Base-by-base conservation (phyloP, 1,140 invertebrate genomes). In the Monomorium pharaonis region DNA sequence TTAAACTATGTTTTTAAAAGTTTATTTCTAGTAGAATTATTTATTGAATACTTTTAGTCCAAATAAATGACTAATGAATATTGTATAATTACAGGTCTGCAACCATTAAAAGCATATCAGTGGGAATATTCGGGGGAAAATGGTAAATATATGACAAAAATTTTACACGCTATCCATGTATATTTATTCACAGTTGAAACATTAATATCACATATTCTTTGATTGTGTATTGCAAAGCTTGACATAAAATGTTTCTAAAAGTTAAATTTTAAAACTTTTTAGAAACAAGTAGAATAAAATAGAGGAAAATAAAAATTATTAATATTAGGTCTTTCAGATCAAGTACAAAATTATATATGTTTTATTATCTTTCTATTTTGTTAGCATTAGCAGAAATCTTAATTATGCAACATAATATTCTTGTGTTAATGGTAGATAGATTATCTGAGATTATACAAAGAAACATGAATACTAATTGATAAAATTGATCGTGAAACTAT, bases 111-210 rank as follows among this genome's bases (percentile, higher is more conserved):
- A 18, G 65, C 70, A 47, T 42, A n/a, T 24, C 67, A 89, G 9
- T 89, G 88, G 88, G 65, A 60, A 12, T 89, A 88, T 60, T 54
- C 54, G 86, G 86, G 86, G 3, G 47, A 87, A 58, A 7, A 89
- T 54, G 88, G 86, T 89, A 89, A 89, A 72, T 81, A 21, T 69
- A 5, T 2, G 16, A 56, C 6, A 3, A 37, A 56, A 80, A 1
- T 21, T 37, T 77, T 67, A 60, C 4, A 21, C n/a, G 2, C 3
- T 44, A 44, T 47, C 12, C 7, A n/a, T n/a, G n/a, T 14, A 37
- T 69, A 37, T 33, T 14, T 10, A 67, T 24, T 78, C 9, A n/a
- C n/a, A n/a, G 30, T 58, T 76, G 18, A 18, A 6, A 12, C 10
- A 63, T 49, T 63, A n/a, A 42, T 3, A 2, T 76, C 24, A 37